Percentiles rank a stretch among this genome's conserved stretches.
Conservation (phyloP, 2,888 invertebrate genomes). For the Rhopalosiphum nymphaeae region DNA sequence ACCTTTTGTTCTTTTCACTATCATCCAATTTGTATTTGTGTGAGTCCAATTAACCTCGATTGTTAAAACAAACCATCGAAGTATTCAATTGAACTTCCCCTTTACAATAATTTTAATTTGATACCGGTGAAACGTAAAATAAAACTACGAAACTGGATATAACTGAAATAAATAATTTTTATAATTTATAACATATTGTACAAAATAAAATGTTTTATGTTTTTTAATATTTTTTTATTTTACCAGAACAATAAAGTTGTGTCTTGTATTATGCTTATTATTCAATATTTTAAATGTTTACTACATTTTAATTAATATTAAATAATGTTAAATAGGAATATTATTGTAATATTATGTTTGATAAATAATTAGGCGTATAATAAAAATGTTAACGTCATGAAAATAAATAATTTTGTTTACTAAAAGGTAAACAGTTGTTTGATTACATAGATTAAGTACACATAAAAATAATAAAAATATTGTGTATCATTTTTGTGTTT, state of each 20-base stretch:
- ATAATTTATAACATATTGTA: background rate
- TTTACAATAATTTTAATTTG: background rate
- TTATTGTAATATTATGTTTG: background rate
- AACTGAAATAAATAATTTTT: background rate
- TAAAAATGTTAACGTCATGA: background rate
- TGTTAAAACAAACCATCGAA: conserved; percentile 10
- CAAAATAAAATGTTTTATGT: background rate
- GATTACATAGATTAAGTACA: background rate
- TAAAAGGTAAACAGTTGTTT: background rate
- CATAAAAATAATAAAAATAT: background rate
- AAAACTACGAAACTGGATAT: background rate
- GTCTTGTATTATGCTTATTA: background rate
- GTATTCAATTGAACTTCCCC: background rate
- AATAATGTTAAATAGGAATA: background rate
- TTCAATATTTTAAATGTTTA: background rate
- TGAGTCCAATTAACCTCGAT: background rate
- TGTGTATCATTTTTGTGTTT: background rate
- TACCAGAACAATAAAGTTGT: background rate
- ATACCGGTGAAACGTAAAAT: background rate
- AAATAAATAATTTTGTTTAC: background rate
- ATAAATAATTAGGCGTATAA: background rate
- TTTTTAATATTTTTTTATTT: background rate
- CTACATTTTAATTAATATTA: background rate
- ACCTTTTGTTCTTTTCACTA: background rate
- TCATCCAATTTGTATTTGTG: background rate